Base-by-base conservation (phyloP, 2,113 vertebrate genomes). In the Xiphophorus couchianus region DNA sequence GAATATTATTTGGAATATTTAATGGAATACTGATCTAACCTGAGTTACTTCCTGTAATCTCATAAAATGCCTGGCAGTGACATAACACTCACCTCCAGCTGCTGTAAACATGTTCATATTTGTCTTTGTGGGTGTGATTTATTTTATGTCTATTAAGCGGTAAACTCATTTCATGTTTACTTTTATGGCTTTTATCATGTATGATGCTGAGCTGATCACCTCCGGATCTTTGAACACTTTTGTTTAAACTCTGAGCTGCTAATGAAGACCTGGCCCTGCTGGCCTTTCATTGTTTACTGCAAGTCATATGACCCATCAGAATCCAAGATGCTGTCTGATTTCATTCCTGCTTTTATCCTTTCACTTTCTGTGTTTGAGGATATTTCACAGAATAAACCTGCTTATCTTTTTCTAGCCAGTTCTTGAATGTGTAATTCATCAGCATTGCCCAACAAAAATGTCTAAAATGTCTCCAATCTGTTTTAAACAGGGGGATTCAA, bases 401-500 rank as follows among this genome's bases (percentile, higher is more conserved):
- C 8, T 51, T 51, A 51, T 54, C 22, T 2, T 22, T 25, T 54
- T 25, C 51, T 25, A 54, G n/a, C 51, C 51, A 25, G 51, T 25
- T 6, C 2, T 22, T 54, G 22, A 54, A 54, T 54, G 22, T 25
- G 22, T 19, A 54, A 54, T 6, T 5, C 62, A 29, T 13, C 48
- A 73, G 11, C 72, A 13, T 29, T 3, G 13, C 30, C 4, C 8
- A 13, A 1, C 42, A 13, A 61, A 76, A 5, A 0, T 75, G 29
- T 71, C 15, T 62, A 3, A 69, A 35, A 12, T 31, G 0, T 0
- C 17, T 10, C 28, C 35, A 27, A 14, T 69, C 78, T 19, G 61
- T 58, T n/a, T 58, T n/a, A 10, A 78, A 12, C 37, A 93, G 92
- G 73, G 87, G 66, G 31, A 69, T 48, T 9, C 31, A 0, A 0